A percentile compares a stretch with the other conserved stretches of the same genome.
phyloP scores from a whole-genome alignment of 2,113 vertebrate species.

The Acrocephalus arundinaceus region DNA sequence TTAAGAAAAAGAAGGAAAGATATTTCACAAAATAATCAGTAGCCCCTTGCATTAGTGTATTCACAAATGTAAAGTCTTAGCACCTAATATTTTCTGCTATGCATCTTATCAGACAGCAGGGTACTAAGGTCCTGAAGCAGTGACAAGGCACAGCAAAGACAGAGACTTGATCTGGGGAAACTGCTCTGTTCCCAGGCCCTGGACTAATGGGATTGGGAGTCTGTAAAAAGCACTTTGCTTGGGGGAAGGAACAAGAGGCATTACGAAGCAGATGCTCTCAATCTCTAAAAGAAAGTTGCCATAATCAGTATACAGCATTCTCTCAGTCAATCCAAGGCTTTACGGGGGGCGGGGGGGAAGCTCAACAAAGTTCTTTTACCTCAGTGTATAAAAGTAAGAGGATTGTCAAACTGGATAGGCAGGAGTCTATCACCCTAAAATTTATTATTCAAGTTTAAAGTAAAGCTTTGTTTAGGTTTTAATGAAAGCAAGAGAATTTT shows the following conservation, averaged over 20 bases:
- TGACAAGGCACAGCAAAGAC: constrained; percentile 29
- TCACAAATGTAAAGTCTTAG: constrained; percentile 63
- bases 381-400: constrained; percentile 61
- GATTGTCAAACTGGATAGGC: constrained; percentile 67
- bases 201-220: constrained; percentile 43
- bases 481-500: constrained; percentile 72
- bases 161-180: constrained; percentile 15
- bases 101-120: constrained; percentile 57
- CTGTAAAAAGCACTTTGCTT: constrained; percentile 59
- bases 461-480: constrained; percentile 75
- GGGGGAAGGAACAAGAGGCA: constrained; percentile 8
- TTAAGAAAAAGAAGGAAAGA: not conserved
- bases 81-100: constrained; percentile 7
- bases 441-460: constrained; percentile 69
- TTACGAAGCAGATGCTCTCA: constrained; percentile 75
- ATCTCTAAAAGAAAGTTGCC: constrained; percentile 68
- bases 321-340: constrained; percentile 68
- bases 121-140: constrained; percentile 57
- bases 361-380: constrained; percentile 51
- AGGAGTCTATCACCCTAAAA: constrained; percentile 60
- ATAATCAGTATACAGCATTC: constrained; percentile 64
- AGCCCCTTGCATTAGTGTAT: not conserved
- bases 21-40: not conserved
- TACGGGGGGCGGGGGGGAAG: not conserved
- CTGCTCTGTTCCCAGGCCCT: constrained; percentile 73